These are phyloP conservation scores for Cosmorhoe ocellata DNA, from an alignment of 2,888 invertebrate species.

Conservation along the genomic window DNA sequence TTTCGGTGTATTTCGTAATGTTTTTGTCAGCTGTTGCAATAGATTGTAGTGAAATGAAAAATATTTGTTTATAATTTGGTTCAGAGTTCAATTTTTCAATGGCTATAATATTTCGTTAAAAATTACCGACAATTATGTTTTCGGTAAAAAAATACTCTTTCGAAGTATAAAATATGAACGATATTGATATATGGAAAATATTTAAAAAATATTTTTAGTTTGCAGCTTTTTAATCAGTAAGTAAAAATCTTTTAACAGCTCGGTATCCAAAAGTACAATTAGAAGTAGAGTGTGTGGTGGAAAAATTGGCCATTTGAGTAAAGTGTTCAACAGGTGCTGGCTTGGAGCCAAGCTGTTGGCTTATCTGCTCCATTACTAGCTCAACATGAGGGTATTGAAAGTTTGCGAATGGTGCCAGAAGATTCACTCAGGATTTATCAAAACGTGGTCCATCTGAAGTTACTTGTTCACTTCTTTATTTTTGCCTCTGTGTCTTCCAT, in stretches of 20 bases:
- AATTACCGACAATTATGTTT: no score
- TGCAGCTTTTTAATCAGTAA: no score
- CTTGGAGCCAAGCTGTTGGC: conserved; percentile 47
- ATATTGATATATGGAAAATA: no score
- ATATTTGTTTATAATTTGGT: no score
- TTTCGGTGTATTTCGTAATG: conserved; percentile 15
- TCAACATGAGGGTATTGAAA: conserved; percentile 30
- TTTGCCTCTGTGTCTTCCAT: no score
- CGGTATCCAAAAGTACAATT: conserved; percentile 4
- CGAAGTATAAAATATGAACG: no score
- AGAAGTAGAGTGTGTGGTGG: conserved; percentile 16
- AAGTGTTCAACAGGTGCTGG: conserved; percentile 66
- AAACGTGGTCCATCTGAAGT: background rate
- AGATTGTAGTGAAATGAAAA: no score
- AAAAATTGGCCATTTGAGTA: conserved; percentile 41
- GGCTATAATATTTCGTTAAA: no score
- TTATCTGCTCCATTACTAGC: conserved; percentile 48
- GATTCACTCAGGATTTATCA: conserved; percentile 4
- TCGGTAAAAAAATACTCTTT: no score
- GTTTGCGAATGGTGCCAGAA: conserved; percentile 19
- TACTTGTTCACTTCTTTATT: no score
- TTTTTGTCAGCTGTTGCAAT: conserved; percentile 1
- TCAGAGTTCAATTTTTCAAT: no score
- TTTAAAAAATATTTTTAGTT: no score
- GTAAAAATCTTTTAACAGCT: background rate